Percentiles rank a stretch among this genome's conserved stretches.
These are phyloP conservation scores for Trilocha varians DNA, from an alignment of 2,888 invertebrate species.

Conservation along the genomic window DNA sequence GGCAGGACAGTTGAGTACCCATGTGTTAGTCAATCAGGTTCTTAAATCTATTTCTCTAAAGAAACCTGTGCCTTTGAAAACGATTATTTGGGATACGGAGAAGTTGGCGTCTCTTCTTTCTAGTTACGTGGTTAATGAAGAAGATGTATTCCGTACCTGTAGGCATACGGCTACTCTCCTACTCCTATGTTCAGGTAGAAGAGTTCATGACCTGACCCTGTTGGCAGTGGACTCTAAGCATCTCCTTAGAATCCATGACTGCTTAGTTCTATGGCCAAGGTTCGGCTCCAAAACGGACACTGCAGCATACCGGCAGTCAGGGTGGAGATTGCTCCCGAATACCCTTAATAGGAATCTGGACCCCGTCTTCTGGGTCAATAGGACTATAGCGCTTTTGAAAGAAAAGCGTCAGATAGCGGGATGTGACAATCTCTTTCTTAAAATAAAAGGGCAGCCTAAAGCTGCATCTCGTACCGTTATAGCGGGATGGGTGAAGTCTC, in stretches of 20 bases:
- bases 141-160: slow-evolving; percentile 5
- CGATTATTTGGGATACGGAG: slow-evolving; percentile 2
- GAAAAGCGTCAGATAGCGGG: background rate
- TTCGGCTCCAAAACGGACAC: slow-evolving; percentile 14
- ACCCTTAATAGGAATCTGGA: slow-evolving; percentile 4
- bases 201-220: slow-evolving; percentile 9
- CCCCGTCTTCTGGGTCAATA: slow-evolving; percentile 8
- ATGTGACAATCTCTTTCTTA: slow-evolving; percentile 5
- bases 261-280: slow-evolving; percentile 4
- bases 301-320: slow-evolving; percentile 11
- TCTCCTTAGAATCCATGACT: background rate
- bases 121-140: slow-evolving; percentile 7
- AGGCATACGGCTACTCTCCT: slow-evolving; percentile 6
- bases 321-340: slow-evolving; percentile 10
- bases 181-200: slow-evolving; percentile 7
- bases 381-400: background rate
- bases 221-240: slow-evolving; percentile 1
- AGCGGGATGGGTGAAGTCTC: slow-evolving; percentile 13
- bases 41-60: slow-evolving; percentile 4
- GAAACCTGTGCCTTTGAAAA: background rate
- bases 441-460: slow-evolving; percentile 1
- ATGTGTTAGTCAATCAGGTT: slow-evolving; percentile 3
- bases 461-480: slow-evolving; percentile 11
- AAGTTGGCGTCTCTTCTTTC: slow-evolving; percentile 2
- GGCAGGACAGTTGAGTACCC: slow-evolving; percentile 1